Percentiles rank a stretch among this genome's conserved stretches.
Evolutionary conservation across 1,140 invertebrate genomes (phyloP).

Genomic region (Hyphantria cunea): DNA sequence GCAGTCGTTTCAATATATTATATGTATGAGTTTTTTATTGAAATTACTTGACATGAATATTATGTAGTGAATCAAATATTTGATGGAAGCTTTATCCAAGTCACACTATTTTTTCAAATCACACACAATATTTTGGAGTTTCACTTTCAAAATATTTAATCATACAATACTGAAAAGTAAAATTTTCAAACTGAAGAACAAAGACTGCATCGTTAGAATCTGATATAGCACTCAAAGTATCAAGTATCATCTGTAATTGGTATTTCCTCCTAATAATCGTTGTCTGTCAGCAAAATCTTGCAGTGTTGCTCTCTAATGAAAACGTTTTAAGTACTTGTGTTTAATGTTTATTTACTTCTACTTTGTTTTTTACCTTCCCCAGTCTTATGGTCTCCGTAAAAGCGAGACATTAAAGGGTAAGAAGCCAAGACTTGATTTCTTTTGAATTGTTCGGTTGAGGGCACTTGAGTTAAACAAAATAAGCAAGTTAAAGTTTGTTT

Average conservation of each 20-base stretch:
- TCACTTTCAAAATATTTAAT: too few relatives aligned
- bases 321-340: conserved; percentile 66
- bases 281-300: conserved; percentile 56
- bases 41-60: too few relatives aligned
- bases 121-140: too few relatives aligned
- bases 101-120: too few relatives aligned
- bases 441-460: conserved; percentile 32
- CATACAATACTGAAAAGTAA: too few relatives aligned
- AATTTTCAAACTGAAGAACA: not conserved
- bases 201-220: conserved; percentile 1
- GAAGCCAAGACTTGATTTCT: conserved; percentile 34
- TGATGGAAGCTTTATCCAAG: too few relatives aligned
- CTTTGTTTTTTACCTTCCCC: conserved; percentile 59
- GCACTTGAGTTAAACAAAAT: conserved; percentile 16
- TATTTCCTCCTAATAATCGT: conserved; percentile 67
- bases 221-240: conserved; percentile 33
- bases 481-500: not conserved
- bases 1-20: too few relatives aligned
- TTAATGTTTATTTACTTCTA: conserved; percentile 72
- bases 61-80: too few relatives aligned
- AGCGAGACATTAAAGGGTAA: conserved; percentile 25
- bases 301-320: conserved; percentile 72
- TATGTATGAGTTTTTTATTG: too few relatives aligned
- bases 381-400: conserved; percentile 38
- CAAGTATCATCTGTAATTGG: conserved; percentile 73